Percentiles rank a stretch among this genome's conserved stretches.
These are phyloP conservation scores for Penaeus indicus DNA, from an alignment of 1,140 invertebrate genomes.

Conservation along the genomic window DNA sequence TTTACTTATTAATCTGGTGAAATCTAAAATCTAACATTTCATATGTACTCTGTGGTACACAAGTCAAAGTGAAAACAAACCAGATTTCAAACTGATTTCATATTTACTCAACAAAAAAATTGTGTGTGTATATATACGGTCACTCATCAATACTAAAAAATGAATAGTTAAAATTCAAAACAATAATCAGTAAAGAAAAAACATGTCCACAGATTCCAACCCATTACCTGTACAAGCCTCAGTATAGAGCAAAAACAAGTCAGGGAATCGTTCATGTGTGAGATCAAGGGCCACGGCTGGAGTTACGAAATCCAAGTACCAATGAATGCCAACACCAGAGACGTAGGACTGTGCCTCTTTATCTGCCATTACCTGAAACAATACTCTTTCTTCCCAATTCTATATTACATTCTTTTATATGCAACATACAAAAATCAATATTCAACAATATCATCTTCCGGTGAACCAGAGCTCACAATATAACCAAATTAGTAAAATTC, in stretches of 20 bases:
- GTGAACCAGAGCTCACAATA: background rate
- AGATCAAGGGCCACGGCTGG: slow-evolving; percentile 73
- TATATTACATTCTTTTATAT: background rate
- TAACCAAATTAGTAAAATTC: background rate
- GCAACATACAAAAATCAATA: slow-evolving; percentile 10
- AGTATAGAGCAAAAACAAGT: slow-evolving; percentile 82
- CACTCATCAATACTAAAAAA: no score
- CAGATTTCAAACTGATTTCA: no score
- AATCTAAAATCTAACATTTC: no score
- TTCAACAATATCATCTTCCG: background rate
- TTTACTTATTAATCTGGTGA: no score
- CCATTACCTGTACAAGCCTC: slow-evolving; percentile 80
- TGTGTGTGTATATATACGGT: no score
- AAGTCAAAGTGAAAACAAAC: no score
- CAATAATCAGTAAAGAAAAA: slow-evolving; percentile 8
- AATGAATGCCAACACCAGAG: slow-evolving; percentile 86
- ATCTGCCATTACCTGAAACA: slow-evolving; percentile 70
- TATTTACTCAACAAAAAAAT: no score
- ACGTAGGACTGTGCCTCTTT: slow-evolving; percentile 77
- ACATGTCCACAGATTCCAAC: slow-evolving; percentile 42
- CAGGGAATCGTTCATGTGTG: slow-evolving; percentile 76
- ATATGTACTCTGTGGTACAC: no score
- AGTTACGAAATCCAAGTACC: slow-evolving; percentile 78
- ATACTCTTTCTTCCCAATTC: background rate
- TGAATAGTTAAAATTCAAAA: background rate